Conservation (phyloP, 2,113 vertebrate species). For the Halcyon malimbica region DNA sequence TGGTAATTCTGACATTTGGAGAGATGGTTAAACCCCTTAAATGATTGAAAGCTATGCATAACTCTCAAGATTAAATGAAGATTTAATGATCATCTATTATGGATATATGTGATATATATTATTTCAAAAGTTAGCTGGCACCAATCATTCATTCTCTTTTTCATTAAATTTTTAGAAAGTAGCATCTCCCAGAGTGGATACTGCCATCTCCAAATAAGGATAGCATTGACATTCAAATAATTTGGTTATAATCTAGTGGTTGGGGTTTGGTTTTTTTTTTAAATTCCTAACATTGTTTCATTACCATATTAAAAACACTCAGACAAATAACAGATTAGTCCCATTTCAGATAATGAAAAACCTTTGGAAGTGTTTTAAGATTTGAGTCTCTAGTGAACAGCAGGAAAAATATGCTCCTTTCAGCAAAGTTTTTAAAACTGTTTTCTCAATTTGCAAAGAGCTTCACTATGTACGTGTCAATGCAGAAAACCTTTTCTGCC, state of each 20-base stretch:
- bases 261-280: neutral
- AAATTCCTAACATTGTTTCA: neutral
- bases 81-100: constrained; percentile 28
- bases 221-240: neutral
- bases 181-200: neutral
- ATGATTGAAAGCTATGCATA: constrained; percentile 18
- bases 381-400: neutral
- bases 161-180: constrained; percentile 3
- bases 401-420: neutral
- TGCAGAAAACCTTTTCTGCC: constrained; percentile 17
- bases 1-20: constrained; percentile 21
- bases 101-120: neutral
- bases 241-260: neutral
- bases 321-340: neutral
- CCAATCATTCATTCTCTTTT: constrained; percentile 11
- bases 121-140: constrained; percentile 21
- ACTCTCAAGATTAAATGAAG: constrained; percentile 16
- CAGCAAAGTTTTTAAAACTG: neutral
- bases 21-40: neutral
- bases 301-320: neutral
- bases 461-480: neutral
- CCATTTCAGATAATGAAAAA: neutral
- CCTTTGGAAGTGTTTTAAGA: neutral
- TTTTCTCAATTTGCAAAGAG: neutral
- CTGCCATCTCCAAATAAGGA: neutral